Conservation (phyloP, 2,113 vertebrate species). For the Colossoma macropomum region DNA sequence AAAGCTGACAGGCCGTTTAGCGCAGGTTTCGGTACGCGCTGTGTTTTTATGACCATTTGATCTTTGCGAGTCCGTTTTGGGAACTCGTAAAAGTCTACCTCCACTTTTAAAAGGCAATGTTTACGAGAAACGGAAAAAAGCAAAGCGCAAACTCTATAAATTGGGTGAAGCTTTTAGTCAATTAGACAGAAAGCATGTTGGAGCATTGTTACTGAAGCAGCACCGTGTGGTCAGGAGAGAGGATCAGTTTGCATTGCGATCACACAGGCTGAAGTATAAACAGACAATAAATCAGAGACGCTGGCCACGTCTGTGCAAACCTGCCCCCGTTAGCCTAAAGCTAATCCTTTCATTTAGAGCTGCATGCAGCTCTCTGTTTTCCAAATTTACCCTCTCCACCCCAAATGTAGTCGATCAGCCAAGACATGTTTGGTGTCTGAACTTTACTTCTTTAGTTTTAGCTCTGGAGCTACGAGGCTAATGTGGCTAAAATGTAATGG, state of each 20-base stretch:
- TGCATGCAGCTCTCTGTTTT: not conserved
- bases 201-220: slow-evolving; percentile 63
- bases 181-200: slow-evolving; percentile 70
- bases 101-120: slow-evolving; percentile 69
- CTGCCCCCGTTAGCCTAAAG: not conserved
- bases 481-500: no score
- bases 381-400: not conserved
- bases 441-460: no score
- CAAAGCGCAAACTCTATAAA: slow-evolving; percentile 79
- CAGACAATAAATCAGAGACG: slow-evolving; percentile 39
- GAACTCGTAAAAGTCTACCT: slow-evolving; percentile 71
- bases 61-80: slow-evolving; percentile 65
- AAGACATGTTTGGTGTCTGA: no score
- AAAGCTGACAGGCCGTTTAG: slow-evolving; percentile 52
- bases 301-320: slow-evolving; percentile 11
- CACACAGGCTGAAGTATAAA: slow-evolving; percentile 40
- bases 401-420: no score
- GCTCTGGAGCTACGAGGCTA: no score
- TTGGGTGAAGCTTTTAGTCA: slow-evolving; percentile 77
- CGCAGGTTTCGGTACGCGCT: slow-evolving; percentile 60
- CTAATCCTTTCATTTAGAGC: not conserved
- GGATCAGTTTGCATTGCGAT: slow-evolving; percentile 62
- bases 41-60: slow-evolving; percentile 64
- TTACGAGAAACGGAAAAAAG: slow-evolving; percentile 78
- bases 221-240: slow-evolving; percentile 61